These are phyloP conservation scores for Tachina grossa DNA, from an alignment of 2,888 invertebrate genomes.

Conservation along the genomic window DNA sequence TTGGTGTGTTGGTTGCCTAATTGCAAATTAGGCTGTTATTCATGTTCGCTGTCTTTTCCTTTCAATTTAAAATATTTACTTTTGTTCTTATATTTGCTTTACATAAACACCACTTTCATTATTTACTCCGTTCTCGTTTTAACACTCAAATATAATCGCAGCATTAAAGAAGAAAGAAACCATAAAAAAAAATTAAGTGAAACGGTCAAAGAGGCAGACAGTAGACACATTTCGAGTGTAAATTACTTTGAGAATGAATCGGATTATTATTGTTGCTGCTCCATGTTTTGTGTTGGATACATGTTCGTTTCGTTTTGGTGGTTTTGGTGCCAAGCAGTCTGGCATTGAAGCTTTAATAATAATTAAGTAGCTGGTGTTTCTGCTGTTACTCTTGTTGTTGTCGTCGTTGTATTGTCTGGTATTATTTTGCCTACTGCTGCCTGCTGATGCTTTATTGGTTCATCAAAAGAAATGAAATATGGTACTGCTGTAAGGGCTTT, in stretches of 20 bases:
- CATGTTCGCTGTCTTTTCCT: not conserved
- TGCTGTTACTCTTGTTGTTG: conserved; percentile 1
- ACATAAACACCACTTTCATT: conserved; percentile 35
- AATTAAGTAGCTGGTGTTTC: conserved; percentile 34
- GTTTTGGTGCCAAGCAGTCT: conserved; percentile 66
- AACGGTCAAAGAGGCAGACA: conserved; percentile 11
- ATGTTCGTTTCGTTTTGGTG: conserved; percentile 6
- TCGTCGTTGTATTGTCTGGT: conserved; percentile 28
- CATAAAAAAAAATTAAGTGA: conserved; percentile 29
- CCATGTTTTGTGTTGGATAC: conserved; percentile 14
- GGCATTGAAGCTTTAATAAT: conserved; percentile 47
- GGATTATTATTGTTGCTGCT: conserved; percentile 29
- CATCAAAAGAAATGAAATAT: conserved; percentile 14
- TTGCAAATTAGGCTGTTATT: too few relatives aligned
- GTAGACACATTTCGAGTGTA: conserved; percentile 23
- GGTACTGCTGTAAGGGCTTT: too few relatives aligned
- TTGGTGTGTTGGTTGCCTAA: too few relatives aligned
- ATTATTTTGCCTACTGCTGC: conserved; percentile 39
- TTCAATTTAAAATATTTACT: conserved; percentile 1
- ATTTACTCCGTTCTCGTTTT: conserved; percentile 37
- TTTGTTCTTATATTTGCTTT: conserved; percentile 13
- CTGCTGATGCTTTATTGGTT: conserved; percentile 42
- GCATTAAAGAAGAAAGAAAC: conserved; percentile 45
- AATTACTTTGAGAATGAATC: conserved; percentile 22
- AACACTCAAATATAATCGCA: conserved; percentile 44